Evolutionary conservation across 2,888 invertebrate genomes (phyloP), one percentile per base, ranked within the genome.

Genomic region (Tupiocoris notatus): DNA sequence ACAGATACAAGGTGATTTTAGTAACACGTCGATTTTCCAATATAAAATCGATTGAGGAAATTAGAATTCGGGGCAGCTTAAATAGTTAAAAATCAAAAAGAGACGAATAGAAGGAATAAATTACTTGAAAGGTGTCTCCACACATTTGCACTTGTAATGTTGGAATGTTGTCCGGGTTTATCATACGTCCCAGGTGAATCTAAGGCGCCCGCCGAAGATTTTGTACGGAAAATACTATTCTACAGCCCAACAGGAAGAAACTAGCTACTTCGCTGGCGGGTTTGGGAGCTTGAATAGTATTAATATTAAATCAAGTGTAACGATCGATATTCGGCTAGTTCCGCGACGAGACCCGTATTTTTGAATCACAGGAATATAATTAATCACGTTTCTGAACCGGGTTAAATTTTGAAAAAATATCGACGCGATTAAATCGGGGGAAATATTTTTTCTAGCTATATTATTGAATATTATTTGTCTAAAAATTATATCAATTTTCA

Each of bases 121-220:
- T 78, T 78, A 78, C 78, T 78, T 78, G 78, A 70, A 78, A 78
- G 23, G 78, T 78, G 70, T 78, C 78, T 77, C 78, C 78, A 75
- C 78, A 78, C 78, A 78, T 78, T 78, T 78, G 77, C 57, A 78
- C 78, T 74, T 64, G 65, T 70, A 78, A 77, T 70, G 68, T 64
- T 25, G 78, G 78, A 62, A 78, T 64, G 59, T 64, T 68, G 25
- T 73, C 67, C 17, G 68, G 67, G 65, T 61, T 22, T 77, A 78
- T 66, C 78, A 78, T 78, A 76, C 68, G 76, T 62, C 76, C 76
- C 59, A 56, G 23, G 54, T 64, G n/a, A 17, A 24, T 39, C 7
- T 21, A 62, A 76, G 76, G 76, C 76, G 68, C 76, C 76, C 76
- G 76, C 76, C 68, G 18, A 68, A 61, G 39, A 39, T 39, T 7